Percentiles rank a stretch among this genome's conserved stretches.
Conservation (phyloP, 2,888 invertebrate species). For the Hirtodrosophila alboralis region DNA sequence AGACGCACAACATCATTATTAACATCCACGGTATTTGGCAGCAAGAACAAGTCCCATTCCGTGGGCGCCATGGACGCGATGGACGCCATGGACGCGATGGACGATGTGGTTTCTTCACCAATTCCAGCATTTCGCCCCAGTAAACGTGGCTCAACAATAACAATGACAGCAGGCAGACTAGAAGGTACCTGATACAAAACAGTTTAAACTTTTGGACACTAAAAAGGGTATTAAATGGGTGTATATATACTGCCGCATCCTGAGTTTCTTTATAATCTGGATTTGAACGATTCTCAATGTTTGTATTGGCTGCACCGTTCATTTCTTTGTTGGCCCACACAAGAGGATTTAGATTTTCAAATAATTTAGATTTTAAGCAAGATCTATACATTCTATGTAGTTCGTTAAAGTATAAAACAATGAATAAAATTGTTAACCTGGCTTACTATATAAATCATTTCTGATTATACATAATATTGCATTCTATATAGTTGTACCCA, state of each 20-base stretch:
- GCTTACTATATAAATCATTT: conserved; percentile 11
- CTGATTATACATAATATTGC: too few species aligned
- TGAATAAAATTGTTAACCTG: neutral
- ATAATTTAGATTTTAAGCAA: conserved; percentile 43
- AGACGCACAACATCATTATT: conserved; percentile 34
- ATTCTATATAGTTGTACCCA: too few species aligned
- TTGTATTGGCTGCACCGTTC: conserved; percentile 9
- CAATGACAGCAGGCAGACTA: conserved; percentile 20
- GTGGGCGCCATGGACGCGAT: too few species aligned
- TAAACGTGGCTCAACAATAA: conserved; percentile 44
- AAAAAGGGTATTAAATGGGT: neutral
- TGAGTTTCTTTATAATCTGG: neutral
- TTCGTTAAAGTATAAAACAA: neutral
- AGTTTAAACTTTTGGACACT: neutral
- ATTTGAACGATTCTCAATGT: conserved; percentile 4
- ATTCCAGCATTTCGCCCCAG: too few species aligned
- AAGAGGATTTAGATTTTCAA: conserved; percentile 37
- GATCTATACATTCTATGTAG: conserved; percentile 21
- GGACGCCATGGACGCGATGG: too few species aligned
- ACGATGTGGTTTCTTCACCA: too few species aligned
- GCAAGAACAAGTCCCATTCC: conserved; percentile 31
- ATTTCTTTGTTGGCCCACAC: conserved; percentile 32
- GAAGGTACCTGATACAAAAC: conserved; percentile 1
- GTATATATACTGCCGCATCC: conserved; percentile 23
- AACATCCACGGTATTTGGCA: conserved; percentile 27